Evolutionary conservation across 2,113 vertebrate genomes (phyloP), one percentile per base, ranked within the genome.

Genomic region (Sinocyclocheilus grahami): DNA sequence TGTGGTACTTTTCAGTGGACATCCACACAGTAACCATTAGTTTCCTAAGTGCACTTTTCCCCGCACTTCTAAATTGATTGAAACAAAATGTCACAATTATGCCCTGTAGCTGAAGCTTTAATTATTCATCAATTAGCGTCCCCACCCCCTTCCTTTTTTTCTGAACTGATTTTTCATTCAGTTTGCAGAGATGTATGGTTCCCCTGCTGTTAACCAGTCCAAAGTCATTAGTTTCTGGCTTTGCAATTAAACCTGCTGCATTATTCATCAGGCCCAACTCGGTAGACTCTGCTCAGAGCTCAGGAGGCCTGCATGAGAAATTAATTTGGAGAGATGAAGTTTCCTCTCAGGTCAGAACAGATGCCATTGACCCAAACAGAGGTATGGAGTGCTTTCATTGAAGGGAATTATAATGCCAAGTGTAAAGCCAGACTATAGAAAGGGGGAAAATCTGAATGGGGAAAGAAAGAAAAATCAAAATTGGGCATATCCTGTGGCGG

Each of bases 161-260:
- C 89, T 78, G 91, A 94, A 92, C 92, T 94, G 93, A 95, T 95
- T 95, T 95, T 95, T 95, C 94, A 94, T 96, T 95, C 93, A 94
- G 92, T 95, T 95, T 94, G 93, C 93, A 85, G 90, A 94, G 94
- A 95, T 95, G 93, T 95, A 94, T 94, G 93, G 94, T 93, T 94
- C 95, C 94, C 95, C 95, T 95, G 95, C 95, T 95, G 94, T 95
- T 95, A 95, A 96, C 93, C 94, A 95, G 94, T 95, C 94, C 94
- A 95, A 95, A 95, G 94, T 95, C 95, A 96, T 96, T 95, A 94
- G 93, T 95, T 96, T 96, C 94, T 95, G 93, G 94, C 94, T 95
- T 95, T 95, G 95, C 95, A 96, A 96, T 96, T 96, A 95, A 96
- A 95, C 92, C 93, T 94, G 91, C 94, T 96, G 95, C 94, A 94